Evolutionary conservation across 2,797 vertebrate genomes (phyloP).

Genomic region (Manis pentadactyla): DNA sequence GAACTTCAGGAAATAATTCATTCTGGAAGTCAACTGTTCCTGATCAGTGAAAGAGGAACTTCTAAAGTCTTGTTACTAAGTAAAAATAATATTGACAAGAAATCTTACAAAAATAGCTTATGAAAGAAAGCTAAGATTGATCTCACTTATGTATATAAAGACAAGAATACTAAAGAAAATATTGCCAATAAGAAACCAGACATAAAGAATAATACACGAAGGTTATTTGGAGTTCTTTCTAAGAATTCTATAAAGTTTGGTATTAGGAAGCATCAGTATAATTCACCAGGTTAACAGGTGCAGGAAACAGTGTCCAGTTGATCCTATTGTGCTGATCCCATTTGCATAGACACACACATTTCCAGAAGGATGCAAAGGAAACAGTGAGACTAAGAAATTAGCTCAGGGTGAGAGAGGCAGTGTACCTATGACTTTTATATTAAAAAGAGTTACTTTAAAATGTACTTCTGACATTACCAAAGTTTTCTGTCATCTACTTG

Average conservation of each 20-base stretch:
- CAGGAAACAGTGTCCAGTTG: not conserved
- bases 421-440: not conserved
- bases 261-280: not conserved
- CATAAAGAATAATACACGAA: not conserved
- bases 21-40: not conserved
- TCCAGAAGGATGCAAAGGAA: not conserved
- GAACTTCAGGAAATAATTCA: conserved; percentile 16
- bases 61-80: not conserved
- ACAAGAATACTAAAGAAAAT: not conserved
- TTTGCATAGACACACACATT: not conserved
- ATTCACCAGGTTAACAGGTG: not conserved
- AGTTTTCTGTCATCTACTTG: not conserved
- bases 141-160: not conserved
- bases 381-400: not conserved
- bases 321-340: not conserved
- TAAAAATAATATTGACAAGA: not conserved
- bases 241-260: not conserved
- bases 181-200: not conserved
- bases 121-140: not conserved
- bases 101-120: not conserved
- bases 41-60: not conserved
- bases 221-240: not conserved
- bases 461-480: not conserved
- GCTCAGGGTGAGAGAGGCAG: not conserved
- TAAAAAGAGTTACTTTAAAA: not conserved